Base-by-base conservation (phyloP, 2,888 invertebrate species). In the Altica lythri region DNA sequence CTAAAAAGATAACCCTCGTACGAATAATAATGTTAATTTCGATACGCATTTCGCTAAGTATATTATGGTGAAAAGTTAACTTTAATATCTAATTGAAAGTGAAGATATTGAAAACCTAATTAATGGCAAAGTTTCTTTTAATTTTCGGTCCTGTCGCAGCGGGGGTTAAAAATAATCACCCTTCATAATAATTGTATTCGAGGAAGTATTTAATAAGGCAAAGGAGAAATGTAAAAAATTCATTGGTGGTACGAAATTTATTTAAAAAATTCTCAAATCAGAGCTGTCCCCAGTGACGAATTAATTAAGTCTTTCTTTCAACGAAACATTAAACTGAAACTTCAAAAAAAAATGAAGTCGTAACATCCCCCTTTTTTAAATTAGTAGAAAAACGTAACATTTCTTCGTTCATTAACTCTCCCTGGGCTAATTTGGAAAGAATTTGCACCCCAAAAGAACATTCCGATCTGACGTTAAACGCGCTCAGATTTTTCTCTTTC, bases 341-440 rank as follows among this genome's bases (percentile, higher is more conserved):
- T 66, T 63, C 60, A 68, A 71, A 71, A 74, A 34, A 73, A 74
- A 73, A 74, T 74, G 70, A 73, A 74, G 72, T 73, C 72, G 67
- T 66, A 70, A 70, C 66, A 68, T 63, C 73, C 67, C 66, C 67
- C 40, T 40, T 71, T 69, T 73, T 75, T 75, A 76, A 76, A 76
- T 76, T 75, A 75, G 75, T 72, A 75, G 74, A 73, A 75, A 19
- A 77, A 76, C 74, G 76, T 74, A 75, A 76, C 77, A 75, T 77
- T 77, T 76, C 76, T 74, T 69, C 73, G 70, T 76, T 77, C 77
- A 77, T 77, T 77, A 77, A 77, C 74, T 74, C 75, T 73, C 75
- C 72, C 75, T 72, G 72, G 72, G 72, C 76, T 76, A 77, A 76
- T 77, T 77, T 76, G 72, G 72, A 71, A 74, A 71, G 77, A 77